Evolutionary conservation across 2,888 invertebrate genomes (phyloP).

Genomic region (Dorcus hopei): DNA sequence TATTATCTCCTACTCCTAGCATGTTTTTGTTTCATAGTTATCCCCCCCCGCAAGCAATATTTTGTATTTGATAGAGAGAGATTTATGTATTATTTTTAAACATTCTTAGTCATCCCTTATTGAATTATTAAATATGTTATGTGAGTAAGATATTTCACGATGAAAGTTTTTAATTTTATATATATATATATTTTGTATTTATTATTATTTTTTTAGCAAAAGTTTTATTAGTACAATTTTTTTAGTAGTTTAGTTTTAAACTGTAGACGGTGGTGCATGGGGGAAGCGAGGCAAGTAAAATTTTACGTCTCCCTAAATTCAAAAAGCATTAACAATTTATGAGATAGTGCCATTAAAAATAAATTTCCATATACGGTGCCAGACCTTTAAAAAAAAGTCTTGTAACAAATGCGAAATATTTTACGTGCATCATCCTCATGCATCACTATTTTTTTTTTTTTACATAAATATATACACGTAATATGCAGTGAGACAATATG

Average conservation of each 20-base stretch:
- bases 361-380: too few species aligned
- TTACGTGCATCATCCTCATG: neutral
- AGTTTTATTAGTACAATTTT: slow-evolving; percentile 15
- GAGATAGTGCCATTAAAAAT: slow-evolving; percentile 3
- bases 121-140: slow-evolving; percentile 5
- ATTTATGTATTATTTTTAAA: slow-evolving; percentile 14
- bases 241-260: slow-evolving; percentile 12
- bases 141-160: neutral
- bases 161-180: slow-evolving; percentile 4
- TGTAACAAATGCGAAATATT: too few species aligned
- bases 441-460: slow-evolving; percentile 5
- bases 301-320: slow-evolving; percentile 3
- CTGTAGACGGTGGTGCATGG: neutral
- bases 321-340: slow-evolving; percentile 7
- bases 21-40: slow-evolving; percentile 5
- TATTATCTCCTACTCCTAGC: slow-evolving; percentile 2
- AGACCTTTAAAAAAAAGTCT: too few species aligned
- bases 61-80: slow-evolving; percentile 8
- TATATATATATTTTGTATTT: slow-evolving; percentile 4
- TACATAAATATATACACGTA: slow-evolving; percentile 6
- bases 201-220: slow-evolving; percentile 11
- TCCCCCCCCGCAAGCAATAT: slow-evolving; percentile 1
- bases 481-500: slow-evolving; percentile 16
- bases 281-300: slow-evolving; percentile 8
- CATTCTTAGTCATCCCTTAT: slow-evolving; percentile 6